Base-by-base conservation (phyloP, 2,888 invertebrate genomes). In the Epinotia bilunana region DNA sequence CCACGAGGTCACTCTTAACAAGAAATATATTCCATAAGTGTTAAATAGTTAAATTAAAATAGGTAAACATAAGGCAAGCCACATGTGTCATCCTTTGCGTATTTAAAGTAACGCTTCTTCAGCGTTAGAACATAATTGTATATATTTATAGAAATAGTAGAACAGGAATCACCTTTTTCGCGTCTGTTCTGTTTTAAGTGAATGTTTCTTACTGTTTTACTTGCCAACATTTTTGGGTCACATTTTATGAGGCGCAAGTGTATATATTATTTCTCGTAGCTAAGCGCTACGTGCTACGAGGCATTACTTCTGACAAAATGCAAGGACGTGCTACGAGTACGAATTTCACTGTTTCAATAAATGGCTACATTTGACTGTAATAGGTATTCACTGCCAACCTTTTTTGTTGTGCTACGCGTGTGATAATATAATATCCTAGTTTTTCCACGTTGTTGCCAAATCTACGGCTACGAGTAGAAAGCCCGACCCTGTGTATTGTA, bases 1-100 rank as follows among this genome's bases (percentile, higher is more conserved):
- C 81, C 43, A 90, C 78, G 74, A 80, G 77, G 13, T 77, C 68
- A 77, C 88, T 88, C 88, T 89, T 78, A 62, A 65, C 43, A 18
- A 55, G 46, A 58, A 23, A 16, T 12, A 60, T 43, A 23, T 57
- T 9, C 1, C 7, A 9, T 49, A 1, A 6, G 49, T 16, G 16
- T 49, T 16, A 16, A 13, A 49, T 49, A 3, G 16, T 49, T 16
- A 16, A 13, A 49, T 49, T 3, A 16, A 53, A 53, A 53, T 53
- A 53, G 16, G 53, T 13, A 53, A n/a, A 28, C 23, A 28, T 28
- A 28, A 28, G 3, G 23, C 5, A 13, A 4, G 7, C n/a, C 2
- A 53, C 16, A 16, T 5, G n/a, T n/a, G 7, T n/a, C n/a, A 53
- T 53, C 6, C 1, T n/a, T n/a, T 53, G 53, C 7, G 49, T 49